These are phyloP conservation scores for Drosophila elegans DNA, from an alignment of 1,140 invertebrate genomes.

Conservation along the genomic window DNA sequence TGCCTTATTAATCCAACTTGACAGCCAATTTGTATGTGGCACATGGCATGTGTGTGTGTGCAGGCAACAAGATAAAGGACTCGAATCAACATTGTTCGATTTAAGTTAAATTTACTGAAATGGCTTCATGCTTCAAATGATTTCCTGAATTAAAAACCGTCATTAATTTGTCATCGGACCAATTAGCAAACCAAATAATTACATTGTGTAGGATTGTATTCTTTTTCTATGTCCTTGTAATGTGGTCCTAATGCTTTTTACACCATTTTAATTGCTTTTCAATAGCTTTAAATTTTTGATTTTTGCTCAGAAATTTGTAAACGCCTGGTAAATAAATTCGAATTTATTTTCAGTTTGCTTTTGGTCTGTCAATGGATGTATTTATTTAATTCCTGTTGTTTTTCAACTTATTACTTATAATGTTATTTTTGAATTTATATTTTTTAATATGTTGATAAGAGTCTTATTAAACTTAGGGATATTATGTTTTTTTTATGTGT, in stretches of 20 bases:
- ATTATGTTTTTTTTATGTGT: no score
- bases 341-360: no score
- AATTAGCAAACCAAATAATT: constrained; percentile 17
- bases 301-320: background rate
- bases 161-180: constrained; percentile 33
- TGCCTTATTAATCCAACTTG: constrained; percentile 38
- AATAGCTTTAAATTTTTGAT: constrained; percentile 9
- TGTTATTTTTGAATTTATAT: no score
- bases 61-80: background rate
- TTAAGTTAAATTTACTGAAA: constrained; percentile 10
- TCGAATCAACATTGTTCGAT: constrained; percentile 6
- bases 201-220: background rate
- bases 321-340: background rate
- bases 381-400: no score
- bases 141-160: background rate
- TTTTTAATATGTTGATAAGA: no score
- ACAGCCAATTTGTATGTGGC: constrained; percentile 32
- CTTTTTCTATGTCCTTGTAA: background rate
- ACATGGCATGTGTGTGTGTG: no score
- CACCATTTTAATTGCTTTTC: background rate
- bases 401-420: no score
- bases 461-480: no score
- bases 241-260: background rate
- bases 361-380: no score
- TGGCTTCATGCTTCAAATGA: constrained; percentile 1